Conservation (phyloP, 2,113 vertebrate genomes). For the Corydoras maculifer region DNA sequence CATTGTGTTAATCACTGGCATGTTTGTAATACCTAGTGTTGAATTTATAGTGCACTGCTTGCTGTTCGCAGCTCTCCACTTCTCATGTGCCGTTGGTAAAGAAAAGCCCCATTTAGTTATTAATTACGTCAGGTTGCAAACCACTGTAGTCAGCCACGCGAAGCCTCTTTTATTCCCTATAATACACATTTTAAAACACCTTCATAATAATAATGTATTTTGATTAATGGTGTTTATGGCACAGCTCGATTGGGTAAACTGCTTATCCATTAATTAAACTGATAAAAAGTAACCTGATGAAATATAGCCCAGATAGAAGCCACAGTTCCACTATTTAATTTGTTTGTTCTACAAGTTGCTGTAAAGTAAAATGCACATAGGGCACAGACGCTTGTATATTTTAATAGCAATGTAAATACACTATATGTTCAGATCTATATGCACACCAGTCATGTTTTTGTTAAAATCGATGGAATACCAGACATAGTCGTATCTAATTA, state of each 20-base stretch:
- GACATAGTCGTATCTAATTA: too few relatives aligned
- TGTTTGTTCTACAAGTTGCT: slow-evolving; percentile 48
- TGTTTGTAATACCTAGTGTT: slow-evolving; percentile 58
- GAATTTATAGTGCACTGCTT: slow-evolving; percentile 54
- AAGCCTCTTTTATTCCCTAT: slow-evolving; percentile 68
- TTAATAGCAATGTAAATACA: background rate
- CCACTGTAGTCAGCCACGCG: slow-evolving; percentile 47
- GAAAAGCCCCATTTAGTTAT: slow-evolving; percentile 56
- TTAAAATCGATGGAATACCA: too few relatives aligned
- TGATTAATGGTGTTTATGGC: slow-evolving; percentile 75
- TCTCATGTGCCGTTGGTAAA: slow-evolving; percentile 55
- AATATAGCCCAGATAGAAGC: slow-evolving; percentile 66
- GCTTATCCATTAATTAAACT: slow-evolving; percentile 71
- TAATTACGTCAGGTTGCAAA: slow-evolving; percentile 62
- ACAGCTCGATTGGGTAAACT: slow-evolving; percentile 65
- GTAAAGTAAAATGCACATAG: slow-evolving; percentile 53
- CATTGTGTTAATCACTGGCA: slow-evolving; percentile 48
- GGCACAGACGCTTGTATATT: slow-evolving; percentile 50
- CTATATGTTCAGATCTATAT: too few relatives aligned
- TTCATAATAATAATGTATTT: slow-evolving; percentile 77
- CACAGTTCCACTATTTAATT: slow-evolving; percentile 57
- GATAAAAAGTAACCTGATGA: slow-evolving; percentile 70
- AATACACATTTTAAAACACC: slow-evolving; percentile 72
- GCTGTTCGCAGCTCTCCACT: slow-evolving; percentile 41
- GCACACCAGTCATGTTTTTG: too few relatives aligned